Evolutionary conservation across 37 sponge, comb jelly and placozoan species (phyloP), one percentile per base, ranked within the genome.

Genomic region (Aplysina aerophoba): DNA sequence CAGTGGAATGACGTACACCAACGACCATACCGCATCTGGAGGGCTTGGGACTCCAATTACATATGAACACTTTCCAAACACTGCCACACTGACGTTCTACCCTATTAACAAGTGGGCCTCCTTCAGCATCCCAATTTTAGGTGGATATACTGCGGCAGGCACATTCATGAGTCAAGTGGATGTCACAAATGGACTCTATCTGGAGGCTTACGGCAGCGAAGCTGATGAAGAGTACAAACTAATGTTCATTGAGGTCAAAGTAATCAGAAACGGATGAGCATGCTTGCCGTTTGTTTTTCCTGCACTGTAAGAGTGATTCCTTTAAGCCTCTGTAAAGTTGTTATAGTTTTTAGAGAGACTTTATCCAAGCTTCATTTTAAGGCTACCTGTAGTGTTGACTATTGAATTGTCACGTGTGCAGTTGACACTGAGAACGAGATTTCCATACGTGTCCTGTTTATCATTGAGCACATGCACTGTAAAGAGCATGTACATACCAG

Each of bases 21-120:
- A n/a, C n/a, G n/a, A n/a, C n/a, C n/a, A n/a, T n/a, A n/a, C n/a
- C n/a, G n/a, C n/a, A n/a, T n/a, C n/a, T n/a, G n/a, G n/a, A n/a
- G n/a, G n/a, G n/a, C n/a, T n/a, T 20, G 78, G 53, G 1, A 12
- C 41, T 41, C 44, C 78, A 15, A 40, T 53, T 24, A 75, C 44
- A 0, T 53, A 50, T 25, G 41, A 1, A 24, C 17, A 19, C n/a
- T 64, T 5, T 20, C 82, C 65, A 20, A 81, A 63, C 0, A 50
- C 19, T 17, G 63, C 14, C 33, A 61, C 39, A 24, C 0, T 64
- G 16, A 63, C 65, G 25, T 39, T 64, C 24, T 53, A 50, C 54
- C 78, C 78, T 15, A 75, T 24, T 22, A 11, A 75, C 37, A 59
- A 81, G 63, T 60, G 27, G 65, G 82, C 36, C 20, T 44, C 82